Evolutionary conservation across 2,113 vertebrate genomes (phyloP), one percentile per base, ranked within the genome.

Genomic region (Tor tambroides): DNA sequence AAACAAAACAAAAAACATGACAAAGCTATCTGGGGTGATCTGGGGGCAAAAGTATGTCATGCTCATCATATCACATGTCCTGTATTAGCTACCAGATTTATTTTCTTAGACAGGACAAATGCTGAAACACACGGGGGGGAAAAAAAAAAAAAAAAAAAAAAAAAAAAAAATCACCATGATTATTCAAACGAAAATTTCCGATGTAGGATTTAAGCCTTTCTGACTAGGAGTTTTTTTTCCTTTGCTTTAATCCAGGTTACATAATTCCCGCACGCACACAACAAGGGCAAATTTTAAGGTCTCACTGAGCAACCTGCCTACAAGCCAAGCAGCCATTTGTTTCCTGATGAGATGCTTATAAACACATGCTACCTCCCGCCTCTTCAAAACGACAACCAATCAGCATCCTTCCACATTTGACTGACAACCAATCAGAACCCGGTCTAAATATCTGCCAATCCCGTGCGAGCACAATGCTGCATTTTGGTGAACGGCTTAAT

Each of bases 151-250:
- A 65, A 14, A 49, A 56, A 1, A 21, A 61, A 54, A 32, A 23
- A 38, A 49, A 10, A 21, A 9, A 65, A 14, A 49, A 56, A 90
- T 85, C 89, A 88, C 84, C 69, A 77, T 84, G 90, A 92, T 93
- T 90, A 91, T 30, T 78, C 15, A 54, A 85, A 82, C 85, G 17
- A 86, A 89, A 78, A 85, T 83, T 87, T 91, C 86, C 77, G 76
- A 85, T 75, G 54, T 75, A 72, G 77, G 61, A 89, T 80, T 89
- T 89, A 90, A 89, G 85, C 88, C 83, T 35, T 85, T 35, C 12
- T 61, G 21, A 21, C 67, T 80, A 32, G 14, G 79, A n/a, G 15
- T 8, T n/a, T 80, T 80, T 15, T 49, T 32, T 56, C 38, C 0
- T 46, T 43, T 43, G 2, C 17, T 49, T 46, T 67, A 67, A 82